These are phyloP conservation scores for Cheiracanthium punctorium DNA, from an alignment of 2,888 invertebrate genomes.

Conservation along the genomic window DNA sequence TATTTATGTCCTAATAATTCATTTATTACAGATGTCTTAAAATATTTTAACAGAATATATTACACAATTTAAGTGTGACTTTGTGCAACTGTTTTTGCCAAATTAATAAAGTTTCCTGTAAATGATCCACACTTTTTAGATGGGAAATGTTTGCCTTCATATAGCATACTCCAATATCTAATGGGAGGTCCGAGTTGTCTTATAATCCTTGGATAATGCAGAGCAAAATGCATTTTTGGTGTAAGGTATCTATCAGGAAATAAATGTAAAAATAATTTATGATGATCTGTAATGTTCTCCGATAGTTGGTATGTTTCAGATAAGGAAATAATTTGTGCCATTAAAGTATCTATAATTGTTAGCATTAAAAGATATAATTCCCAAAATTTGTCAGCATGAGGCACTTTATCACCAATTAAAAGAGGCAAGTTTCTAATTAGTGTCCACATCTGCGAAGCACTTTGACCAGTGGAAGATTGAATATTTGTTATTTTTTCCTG, in stretches of 20 bases:
- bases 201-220: too few relatives aligned
- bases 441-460: slow-evolving; percentile 5
- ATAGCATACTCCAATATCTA: too few relatives aligned
- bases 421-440: slow-evolving; percentile 20
- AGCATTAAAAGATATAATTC: slow-evolving; percentile 28
- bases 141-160: slow-evolving; percentile 24
- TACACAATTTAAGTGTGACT: slow-evolving; percentile 4
- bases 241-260: slow-evolving; percentile 24
- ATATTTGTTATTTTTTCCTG: neutral
- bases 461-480: neutral
- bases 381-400: slow-evolving; percentile 11
- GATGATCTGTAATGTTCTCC: slow-evolving; percentile 23
- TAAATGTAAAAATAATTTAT: slow-evolving; percentile 16
- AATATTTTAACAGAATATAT: neutral
- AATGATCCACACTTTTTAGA: slow-evolving; percentile 19
- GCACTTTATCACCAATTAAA: slow-evolving; percentile 26
- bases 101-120: slow-evolving; percentile 31
- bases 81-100: slow-evolving; percentile 23
- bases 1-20: slow-evolving; percentile 16
- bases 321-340: slow-evolving; percentile 23
- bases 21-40: neutral
- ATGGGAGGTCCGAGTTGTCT: too few relatives aligned
- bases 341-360: slow-evolving; percentile 14
- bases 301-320: too few relatives aligned
- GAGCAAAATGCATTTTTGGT: too few relatives aligned